A percentile compares a stretch with the other conserved stretches of the same genome.
These are phyloP conservation scores for Pao palembangensis DNA, from an alignment of 2,113 vertebrate species.

Conservation along the genomic window DNA sequence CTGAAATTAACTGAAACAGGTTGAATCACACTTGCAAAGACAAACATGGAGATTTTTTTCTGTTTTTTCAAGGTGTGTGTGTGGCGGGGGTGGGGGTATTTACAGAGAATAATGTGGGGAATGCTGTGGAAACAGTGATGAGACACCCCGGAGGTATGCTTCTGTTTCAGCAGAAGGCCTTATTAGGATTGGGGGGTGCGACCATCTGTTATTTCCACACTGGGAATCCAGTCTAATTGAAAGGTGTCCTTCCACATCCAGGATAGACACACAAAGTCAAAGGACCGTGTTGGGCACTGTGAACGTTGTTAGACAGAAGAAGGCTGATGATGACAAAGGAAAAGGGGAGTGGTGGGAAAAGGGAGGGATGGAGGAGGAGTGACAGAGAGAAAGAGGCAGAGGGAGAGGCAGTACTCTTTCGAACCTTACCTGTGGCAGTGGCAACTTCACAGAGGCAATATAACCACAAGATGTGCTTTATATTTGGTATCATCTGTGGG, in stretches of 20 bases:
- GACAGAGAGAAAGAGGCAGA: not conserved
- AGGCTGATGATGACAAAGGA: not conserved
- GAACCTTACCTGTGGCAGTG: constrained; percentile 62
- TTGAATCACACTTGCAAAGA: constrained; percentile 29
- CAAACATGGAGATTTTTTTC: constrained; percentile 13
- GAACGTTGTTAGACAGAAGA: no score
- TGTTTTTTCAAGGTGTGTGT: not conserved
- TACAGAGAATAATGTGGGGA: constrained; percentile 54
- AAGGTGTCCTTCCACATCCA: constrained; percentile 58
- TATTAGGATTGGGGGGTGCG: constrained; percentile 59
- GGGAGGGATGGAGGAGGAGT: not conserved
- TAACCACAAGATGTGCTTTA: constrained; percentile 89
- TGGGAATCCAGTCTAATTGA: constrained; percentile 67
- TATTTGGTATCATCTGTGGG: constrained; percentile 84
- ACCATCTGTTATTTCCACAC: constrained; percentile 72
- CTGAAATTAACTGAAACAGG: constrained; percentile 28
- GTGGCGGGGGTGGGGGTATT: not conserved
- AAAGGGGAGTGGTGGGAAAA: not conserved
- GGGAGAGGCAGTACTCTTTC: not conserved
- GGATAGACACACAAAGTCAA: constrained; percentile 10
- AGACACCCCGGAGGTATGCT: constrained; percentile 62
- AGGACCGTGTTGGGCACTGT: not conserved
- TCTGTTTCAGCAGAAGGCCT: constrained; percentile 50
- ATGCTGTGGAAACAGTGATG: constrained; percentile 62
- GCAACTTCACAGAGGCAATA: constrained; percentile 77